Conservation (phyloP, 2,113 vertebrate species). For the Turdus rufiventris region DNA sequence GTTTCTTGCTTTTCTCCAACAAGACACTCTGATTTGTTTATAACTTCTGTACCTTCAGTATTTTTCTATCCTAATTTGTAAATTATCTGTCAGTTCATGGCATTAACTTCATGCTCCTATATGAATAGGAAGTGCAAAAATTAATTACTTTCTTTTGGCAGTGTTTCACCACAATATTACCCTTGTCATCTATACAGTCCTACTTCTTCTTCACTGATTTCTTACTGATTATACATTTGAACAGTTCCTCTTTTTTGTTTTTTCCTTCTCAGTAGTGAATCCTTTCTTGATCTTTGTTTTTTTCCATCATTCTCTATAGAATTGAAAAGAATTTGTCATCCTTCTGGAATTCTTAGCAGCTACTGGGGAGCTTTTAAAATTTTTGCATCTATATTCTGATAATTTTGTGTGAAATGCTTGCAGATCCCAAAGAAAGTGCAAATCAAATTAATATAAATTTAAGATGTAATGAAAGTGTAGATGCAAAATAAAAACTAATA, state of each 20-base stretch:
- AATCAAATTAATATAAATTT: neutral
- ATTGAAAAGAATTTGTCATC: neutral
- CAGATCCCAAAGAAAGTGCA: neutral
- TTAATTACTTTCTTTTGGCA: constrained; percentile 10
- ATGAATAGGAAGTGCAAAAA: neutral
- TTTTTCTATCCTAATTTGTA: neutral
- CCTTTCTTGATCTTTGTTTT: neutral
- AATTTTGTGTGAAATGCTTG: neutral
- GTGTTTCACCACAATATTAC: neutral
- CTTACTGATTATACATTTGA: neutral
- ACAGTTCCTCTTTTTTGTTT: neutral
- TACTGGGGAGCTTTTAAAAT: neutral
- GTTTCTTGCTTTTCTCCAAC: neutral
- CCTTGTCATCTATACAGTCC: neutral
- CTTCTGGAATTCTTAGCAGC: neutral
- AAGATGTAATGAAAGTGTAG: neutral
- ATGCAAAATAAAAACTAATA: neutral
- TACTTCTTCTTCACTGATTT: neutral
- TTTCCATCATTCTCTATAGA: neutral
- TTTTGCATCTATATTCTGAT: neutral
- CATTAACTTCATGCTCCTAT: neutral
- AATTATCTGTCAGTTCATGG: neutral
- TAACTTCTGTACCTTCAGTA: neutral
- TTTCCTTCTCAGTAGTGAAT: neutral
- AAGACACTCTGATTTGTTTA: neutral